Conservation (phyloP, 2,888 invertebrate genomes). For the Acronicta alni region DNA sequence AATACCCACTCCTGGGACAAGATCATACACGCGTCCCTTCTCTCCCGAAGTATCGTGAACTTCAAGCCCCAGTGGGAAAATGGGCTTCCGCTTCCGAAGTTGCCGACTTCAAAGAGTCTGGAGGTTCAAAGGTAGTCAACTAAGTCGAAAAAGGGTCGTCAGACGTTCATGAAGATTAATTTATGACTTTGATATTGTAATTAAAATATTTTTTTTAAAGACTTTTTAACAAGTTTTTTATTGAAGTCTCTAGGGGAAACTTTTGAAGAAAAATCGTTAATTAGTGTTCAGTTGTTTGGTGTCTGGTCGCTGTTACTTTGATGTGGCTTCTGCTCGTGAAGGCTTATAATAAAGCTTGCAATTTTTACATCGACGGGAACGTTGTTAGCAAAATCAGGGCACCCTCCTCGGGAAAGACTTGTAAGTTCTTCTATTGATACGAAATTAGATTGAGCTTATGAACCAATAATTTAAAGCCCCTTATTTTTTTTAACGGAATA, state of each 20-base stretch:
- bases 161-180: constrained; percentile 57
- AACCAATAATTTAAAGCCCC: too few species aligned
- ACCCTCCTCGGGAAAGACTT: constrained; percentile 22
- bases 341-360: constrained; percentile 27
- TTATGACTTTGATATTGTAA: constrained; percentile 63
- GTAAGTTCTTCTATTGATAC: constrained; percentile 7
- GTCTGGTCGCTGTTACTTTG: constrained; percentile 19
- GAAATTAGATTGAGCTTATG: neutral
- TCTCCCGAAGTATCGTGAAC: constrained; percentile 37
- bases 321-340: constrained; percentile 30
- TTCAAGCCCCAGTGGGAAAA: constrained; percentile 52
- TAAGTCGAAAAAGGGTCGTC: constrained; percentile 39
- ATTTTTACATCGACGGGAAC: constrained; percentile 17
- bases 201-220: constrained; percentile 50
- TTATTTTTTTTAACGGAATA: too few species aligned
- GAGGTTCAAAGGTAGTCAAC: constrained; percentile 49
- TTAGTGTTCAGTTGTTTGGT: constrained; percentile 37
- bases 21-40: constrained; percentile 38
- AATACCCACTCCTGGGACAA: constrained; percentile 33
- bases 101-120: constrained; percentile 45
- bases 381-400: constrained; percentile 13
- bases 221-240: constrained; percentile 43
- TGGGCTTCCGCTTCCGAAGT: constrained; percentile 40
- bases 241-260: constrained; percentile 32
- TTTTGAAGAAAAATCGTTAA: constrained; percentile 39